phyloP scores from a whole-genome alignment of 2,888 invertebrate genomes.

The Endomychus coccineus region DNA sequence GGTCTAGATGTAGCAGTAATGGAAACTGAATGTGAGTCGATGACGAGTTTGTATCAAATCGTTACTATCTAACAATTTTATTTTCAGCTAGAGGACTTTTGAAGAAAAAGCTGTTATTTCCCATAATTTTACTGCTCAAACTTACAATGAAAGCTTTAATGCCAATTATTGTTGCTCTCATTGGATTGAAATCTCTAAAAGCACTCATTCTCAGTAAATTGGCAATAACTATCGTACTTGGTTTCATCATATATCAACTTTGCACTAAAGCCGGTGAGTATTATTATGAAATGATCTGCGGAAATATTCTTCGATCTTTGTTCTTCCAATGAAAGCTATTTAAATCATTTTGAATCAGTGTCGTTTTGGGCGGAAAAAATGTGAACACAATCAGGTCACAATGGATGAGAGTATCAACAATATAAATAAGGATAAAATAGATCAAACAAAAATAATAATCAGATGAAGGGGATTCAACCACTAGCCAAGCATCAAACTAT shows the following conservation, averaged over 20 bases:
- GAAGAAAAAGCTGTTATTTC: slow-evolving; percentile 77
- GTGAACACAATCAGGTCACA: too few species aligned
- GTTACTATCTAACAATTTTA: slow-evolving; percentile 3
- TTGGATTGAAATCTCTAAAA: slow-evolving; percentile 75
- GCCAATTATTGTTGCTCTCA: slow-evolving; percentile 71
- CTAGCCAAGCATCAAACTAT: too few species aligned
- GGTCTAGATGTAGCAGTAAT: slow-evolving; percentile 57
- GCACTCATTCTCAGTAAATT: slow-evolving; percentile 78
- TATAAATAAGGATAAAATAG: too few species aligned
- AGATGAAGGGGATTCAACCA: too few species aligned
- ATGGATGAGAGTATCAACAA: too few species aligned
- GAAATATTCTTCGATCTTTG: too few species aligned
- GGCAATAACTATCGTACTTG: slow-evolving; percentile 71
- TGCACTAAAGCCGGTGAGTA: slow-evolving; percentile 66
- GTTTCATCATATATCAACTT: slow-evolving; percentile 72
- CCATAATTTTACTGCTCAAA: slow-evolving; percentile 70
- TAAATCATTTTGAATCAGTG: too few species aligned
- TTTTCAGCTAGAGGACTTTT: slow-evolving; percentile 65
- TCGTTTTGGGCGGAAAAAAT: too few species aligned
- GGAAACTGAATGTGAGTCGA: slow-evolving; percentile 48
- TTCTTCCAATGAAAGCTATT: too few species aligned
- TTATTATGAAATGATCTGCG: neutral
- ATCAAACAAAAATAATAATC: too few species aligned
- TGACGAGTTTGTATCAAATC: slow-evolving; percentile 1
- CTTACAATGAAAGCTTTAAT: slow-evolving; percentile 76